Evolutionary conservation across 2,113 vertebrate species (phyloP).

Genomic region (Mus spicilegus): DNA sequence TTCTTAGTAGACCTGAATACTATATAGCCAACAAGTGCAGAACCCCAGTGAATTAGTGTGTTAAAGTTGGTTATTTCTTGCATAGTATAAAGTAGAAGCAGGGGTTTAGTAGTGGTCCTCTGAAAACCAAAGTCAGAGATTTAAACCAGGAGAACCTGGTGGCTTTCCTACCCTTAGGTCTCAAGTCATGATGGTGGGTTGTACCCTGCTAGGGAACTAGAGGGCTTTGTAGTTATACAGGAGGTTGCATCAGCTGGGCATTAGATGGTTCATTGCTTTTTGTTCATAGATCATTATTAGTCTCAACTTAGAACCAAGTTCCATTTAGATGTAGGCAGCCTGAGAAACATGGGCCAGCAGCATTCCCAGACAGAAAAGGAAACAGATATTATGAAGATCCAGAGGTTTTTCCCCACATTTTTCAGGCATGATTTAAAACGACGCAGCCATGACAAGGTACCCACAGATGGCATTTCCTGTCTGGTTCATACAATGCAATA

Average conservation of each 20-base stretch:
- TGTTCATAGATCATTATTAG: background rate
- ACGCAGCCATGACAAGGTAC: background rate
- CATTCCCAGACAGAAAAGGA: conserved; percentile 20
- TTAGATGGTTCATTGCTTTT: background rate
- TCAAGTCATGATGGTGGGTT: background rate
- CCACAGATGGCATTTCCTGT: background rate
- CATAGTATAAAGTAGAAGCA: background rate
- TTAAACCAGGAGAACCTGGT: background rate
- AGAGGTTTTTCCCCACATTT: background rate
- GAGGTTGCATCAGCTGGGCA: no score
- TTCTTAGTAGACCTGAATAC: background rate
- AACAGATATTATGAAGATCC: conserved; percentile 1
- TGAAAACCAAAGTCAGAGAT: background rate
- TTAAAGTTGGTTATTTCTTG: background rate
- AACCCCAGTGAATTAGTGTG: background rate
- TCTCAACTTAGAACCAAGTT: background rate
- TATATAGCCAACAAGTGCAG: background rate
- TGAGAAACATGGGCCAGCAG: background rate
- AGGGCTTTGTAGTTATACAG: no score
- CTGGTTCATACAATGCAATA: background rate
- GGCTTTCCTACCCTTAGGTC: background rate
- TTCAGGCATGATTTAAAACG: background rate
- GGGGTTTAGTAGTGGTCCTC: background rate
- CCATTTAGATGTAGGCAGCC: background rate
- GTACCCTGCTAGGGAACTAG: background rate